Percentiles rank a stretch among this genome's conserved stretches.
These are phyloP conservation scores for Pygocentrus nattereri DNA, from an alignment of 2,797 vertebrate genomes.

Conservation along the genomic window DNA sequence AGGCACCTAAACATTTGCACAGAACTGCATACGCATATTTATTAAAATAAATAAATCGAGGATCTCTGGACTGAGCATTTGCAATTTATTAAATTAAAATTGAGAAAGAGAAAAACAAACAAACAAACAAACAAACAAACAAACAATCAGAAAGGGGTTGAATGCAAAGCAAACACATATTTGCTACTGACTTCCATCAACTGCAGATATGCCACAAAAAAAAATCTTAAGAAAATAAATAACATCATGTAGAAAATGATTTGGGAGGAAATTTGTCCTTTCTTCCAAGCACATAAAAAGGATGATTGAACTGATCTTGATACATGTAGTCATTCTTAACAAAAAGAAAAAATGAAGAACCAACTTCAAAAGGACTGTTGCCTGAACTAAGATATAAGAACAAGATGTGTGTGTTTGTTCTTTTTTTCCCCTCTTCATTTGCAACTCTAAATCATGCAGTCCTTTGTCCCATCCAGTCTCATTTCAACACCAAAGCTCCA, in stretches of 20 bases:
- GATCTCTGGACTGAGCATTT: not conserved
- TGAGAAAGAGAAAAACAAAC: not conserved
- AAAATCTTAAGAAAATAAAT: conserved; percentile 6
- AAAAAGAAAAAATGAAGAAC: not conserved
- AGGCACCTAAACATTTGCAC: too few relatives aligned
- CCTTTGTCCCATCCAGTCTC: not conserved
- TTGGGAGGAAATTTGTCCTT: not conserved
- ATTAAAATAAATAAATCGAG: not conserved
- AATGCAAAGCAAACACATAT: not conserved
- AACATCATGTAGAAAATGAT: conserved; percentile 9
- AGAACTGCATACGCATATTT: not conserved
- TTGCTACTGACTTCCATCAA: not conserved
- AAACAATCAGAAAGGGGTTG: not conserved
- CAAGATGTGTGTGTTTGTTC: not conserved
- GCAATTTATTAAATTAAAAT: not conserved
- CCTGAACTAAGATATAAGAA: too few relatives aligned
- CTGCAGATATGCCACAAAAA: not conserved
- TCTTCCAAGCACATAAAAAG: not conserved
- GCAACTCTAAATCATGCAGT: not conserved
- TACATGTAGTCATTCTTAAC: not conserved
- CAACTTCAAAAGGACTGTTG: not conserved
- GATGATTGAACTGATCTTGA: not conserved
- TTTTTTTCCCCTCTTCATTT: not conserved
- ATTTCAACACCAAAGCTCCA: not conserved
- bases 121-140: too few relatives aligned